Evolutionary conservation across 2,888 invertebrate species (phyloP).

Genomic region (Nymphalis polychloros): DNA sequence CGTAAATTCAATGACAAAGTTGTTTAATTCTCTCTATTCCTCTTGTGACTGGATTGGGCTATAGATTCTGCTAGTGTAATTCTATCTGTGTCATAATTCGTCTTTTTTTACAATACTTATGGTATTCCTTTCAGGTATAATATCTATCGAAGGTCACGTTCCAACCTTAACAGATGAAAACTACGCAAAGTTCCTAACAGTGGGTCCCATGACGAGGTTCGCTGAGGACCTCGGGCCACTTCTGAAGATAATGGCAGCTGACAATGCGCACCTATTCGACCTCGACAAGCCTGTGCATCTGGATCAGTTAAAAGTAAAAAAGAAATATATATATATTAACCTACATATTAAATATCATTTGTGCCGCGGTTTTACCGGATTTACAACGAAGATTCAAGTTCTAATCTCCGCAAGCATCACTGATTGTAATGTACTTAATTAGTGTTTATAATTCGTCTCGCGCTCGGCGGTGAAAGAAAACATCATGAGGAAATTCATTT

Average conservation of each 20-base stretch:
- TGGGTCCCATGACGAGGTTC: conserved; percentile 90
- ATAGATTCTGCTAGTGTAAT: no score
- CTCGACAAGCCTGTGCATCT: conserved; percentile 78
- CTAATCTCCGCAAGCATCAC: no score
- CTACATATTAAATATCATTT: background rate
- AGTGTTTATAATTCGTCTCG: no score
- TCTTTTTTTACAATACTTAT: no score
- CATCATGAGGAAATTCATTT: no score
- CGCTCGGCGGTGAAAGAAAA: no score
- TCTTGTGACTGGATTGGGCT: no score
- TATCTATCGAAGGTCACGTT: conserved; percentile 83
- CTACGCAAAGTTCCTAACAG: conserved; percentile 76
- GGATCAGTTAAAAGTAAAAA: conserved; percentile 63
- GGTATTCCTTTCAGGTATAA: conserved; percentile 63
- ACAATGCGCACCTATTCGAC: conserved; percentile 61
- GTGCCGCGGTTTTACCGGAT: background rate
- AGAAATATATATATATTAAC: background rate
- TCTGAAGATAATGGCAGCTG: conserved; percentile 83
- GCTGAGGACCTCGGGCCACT: conserved; percentile 88
- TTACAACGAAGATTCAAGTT: background rate
- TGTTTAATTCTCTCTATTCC: no score
- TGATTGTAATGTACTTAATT: no score
- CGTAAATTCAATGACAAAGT: no score
- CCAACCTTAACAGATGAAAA: conserved; percentile 76
- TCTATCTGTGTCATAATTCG: no score